Percentiles rank a stretch among this genome's conserved stretches.
Conservation (phyloP, 2,113 vertebrate species). For the Progne subis region DNA sequence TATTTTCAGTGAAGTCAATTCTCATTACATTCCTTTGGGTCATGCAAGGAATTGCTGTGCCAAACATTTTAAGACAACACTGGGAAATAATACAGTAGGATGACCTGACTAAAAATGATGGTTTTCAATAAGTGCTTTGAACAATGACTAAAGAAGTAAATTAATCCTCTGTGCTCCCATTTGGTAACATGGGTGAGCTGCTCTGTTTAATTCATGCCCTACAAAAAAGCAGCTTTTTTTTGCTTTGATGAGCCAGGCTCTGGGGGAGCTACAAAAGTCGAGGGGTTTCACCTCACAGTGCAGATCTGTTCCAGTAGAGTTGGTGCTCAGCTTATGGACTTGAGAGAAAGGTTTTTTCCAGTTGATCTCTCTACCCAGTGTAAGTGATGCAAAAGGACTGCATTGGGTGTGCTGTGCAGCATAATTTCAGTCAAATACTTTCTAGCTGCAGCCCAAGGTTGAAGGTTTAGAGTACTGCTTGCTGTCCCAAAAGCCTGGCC, state of each 20-base stretch:
- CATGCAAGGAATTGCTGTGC: slow-evolving; percentile 11
- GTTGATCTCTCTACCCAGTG: background rate
- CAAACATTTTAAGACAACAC: slow-evolving; percentile 15
- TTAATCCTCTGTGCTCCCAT: slow-evolving; percentile 55
- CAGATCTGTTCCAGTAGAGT: background rate
- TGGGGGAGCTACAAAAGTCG: background rate
- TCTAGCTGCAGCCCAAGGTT: background rate
- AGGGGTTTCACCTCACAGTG: background rate
- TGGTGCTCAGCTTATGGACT: background rate
- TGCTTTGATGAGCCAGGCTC: background rate
- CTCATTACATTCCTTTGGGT: background rate
- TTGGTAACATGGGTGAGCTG: slow-evolving; percentile 13
- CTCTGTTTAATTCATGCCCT: background rate
- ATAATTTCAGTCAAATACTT: background rate
- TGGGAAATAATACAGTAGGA: slow-evolving; percentile 56
- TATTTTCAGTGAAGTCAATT: slow-evolving; percentile 37
- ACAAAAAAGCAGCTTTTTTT: background rate
- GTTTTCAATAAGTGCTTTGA: slow-evolving; percentile 56
- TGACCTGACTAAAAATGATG: slow-evolving; percentile 44
- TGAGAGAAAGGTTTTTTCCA: accelerated
- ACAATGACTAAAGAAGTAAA: slow-evolving; percentile 49
- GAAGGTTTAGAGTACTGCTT: background rate
- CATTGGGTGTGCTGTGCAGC: background rate
- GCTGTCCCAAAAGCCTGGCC: background rate
- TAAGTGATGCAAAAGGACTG: background rate